phyloP scores from a whole-genome alignment of 2,113 vertebrate species.

The Strigops habroptila region DNA sequence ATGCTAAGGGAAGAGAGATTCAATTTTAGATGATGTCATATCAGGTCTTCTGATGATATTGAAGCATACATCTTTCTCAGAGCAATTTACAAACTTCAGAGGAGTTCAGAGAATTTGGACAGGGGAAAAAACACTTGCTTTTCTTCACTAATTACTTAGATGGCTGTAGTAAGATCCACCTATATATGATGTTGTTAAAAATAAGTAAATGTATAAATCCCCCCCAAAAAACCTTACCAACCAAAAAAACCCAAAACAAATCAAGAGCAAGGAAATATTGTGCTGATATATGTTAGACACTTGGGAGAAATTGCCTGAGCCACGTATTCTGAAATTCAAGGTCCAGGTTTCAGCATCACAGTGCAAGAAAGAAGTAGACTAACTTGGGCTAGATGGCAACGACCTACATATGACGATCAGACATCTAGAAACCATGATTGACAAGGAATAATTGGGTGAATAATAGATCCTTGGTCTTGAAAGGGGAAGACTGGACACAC shows the following conservation, averaged over 20 bases:
- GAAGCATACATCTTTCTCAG: background rate
- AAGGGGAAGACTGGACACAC: background rate
- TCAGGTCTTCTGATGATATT: background rate
- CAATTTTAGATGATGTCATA: background rate
- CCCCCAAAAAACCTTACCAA: fast-evolving
- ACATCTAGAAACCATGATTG: background rate
- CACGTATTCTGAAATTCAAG: background rate
- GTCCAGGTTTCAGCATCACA: background rate
- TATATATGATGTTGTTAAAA: background rate
- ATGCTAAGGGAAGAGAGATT: background rate
- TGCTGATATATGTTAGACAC: background rate
- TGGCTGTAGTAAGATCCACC: background rate
- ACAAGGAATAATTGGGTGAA: background rate
- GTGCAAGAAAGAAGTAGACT: background rate
- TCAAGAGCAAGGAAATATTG: background rate
- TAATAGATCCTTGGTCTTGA: background rate
- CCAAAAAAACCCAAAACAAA: fast-evolving
- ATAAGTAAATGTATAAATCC: background rate
- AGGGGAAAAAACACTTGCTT: background rate
- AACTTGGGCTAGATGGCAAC: background rate
- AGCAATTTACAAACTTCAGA: background rate
- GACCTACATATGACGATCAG: background rate
- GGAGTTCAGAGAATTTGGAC: background rate
- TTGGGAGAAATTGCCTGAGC: background rate
- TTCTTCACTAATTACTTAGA: background rate